Evolutionary conservation across 1,140 invertebrate genomes (phyloP).

Genomic region (Zeugodacus cucurbitae): DNA sequence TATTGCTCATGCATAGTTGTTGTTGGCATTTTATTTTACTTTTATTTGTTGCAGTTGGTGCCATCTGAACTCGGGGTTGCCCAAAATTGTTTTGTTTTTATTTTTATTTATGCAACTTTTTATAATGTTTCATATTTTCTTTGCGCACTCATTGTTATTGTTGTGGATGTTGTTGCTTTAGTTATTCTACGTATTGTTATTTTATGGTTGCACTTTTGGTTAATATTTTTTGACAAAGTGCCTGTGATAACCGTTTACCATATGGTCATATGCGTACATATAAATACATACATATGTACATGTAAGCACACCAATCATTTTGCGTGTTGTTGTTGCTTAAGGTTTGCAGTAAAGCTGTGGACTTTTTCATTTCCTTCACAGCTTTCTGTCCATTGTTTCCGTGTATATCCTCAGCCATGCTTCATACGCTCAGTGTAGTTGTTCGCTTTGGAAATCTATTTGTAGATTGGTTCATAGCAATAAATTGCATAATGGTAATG

Average conservation of each 20-base stretch:
- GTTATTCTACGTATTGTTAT: slow-evolving; percentile 32
- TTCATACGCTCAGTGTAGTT: background rate
- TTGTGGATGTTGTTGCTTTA: background rate
- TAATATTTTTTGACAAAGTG: slow-evolving; percentile 48
- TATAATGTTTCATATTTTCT: slow-evolving; percentile 36
- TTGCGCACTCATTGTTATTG: background rate
- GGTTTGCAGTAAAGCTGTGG: background rate
- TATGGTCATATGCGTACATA: background rate
- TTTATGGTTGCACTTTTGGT: slow-evolving; percentile 37
- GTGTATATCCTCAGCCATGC: background rate
- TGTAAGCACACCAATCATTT: background rate
- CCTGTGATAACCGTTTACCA: slow-evolving; percentile 37
- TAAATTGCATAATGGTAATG: slow-evolving; percentile 13
- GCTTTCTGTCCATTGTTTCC: slow-evolving; percentile 4
- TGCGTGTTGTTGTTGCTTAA: background rate
- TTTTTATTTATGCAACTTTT: slow-evolving; percentile 53
- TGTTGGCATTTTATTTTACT: background rate
- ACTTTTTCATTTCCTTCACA: background rate
- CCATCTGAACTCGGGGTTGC: slow-evolving; percentile 57
- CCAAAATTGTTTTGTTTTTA: slow-evolving; percentile 39
- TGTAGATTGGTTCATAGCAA: slow-evolving; percentile 12
- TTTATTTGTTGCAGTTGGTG: background rate
- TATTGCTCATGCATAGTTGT: slow-evolving; percentile 3
- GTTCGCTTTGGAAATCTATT: background rate
- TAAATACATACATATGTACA: background rate